Base-by-base conservation (phyloP, 1,140 invertebrate genomes). In the Lepidostoma basale region DNA sequence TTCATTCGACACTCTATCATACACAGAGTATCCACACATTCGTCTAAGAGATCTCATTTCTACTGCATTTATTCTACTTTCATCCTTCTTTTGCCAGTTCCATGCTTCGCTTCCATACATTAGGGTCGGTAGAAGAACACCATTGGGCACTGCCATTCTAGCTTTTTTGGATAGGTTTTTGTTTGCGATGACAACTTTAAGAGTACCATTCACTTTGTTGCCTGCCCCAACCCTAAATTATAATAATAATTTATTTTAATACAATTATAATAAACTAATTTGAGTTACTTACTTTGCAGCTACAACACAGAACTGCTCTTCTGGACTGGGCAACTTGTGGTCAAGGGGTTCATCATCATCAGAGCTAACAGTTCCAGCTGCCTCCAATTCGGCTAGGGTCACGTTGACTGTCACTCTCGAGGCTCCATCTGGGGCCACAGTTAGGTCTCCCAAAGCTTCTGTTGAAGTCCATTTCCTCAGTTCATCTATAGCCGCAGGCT, bases 381-480 rank as follows among this genome's bases (percentile, higher is more conserved):
- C 83, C 3, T 81, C 75, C 40, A 85, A 82, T 3, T 85, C 84
- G 3, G 78, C 81, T 25, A 82, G 73, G 14, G 81, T 81, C 3
- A 81, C 76, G 66, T 81, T 78, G 72, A 78, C 79, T 1, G 78
- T 74, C 44, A 86, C 85, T 26, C 83, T 76, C 68, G 88, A 86
- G 64, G 88, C 85, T 68, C 90, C 89, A 77, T 92, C 89, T 22
- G 91, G 89, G 16, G 88, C 84, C 12, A 92, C 90, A 12, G 91
- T 93, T 44, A 93, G 85, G 75, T 93, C 91, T 60, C 92, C 92
- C 28, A 94, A 78, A 10, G 92, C 92, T 78, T 95, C 92, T 67
- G 85, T 86, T 26, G 91, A 93, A 28, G 91, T 93, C 92, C 92
- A 94, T 84, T 90, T 87, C 62, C 92, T 85, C 42, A 94, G 84